Evolutionary conservation across 2,113 vertebrate genomes (phyloP).

Genomic region (Condylura cristata): DNA sequence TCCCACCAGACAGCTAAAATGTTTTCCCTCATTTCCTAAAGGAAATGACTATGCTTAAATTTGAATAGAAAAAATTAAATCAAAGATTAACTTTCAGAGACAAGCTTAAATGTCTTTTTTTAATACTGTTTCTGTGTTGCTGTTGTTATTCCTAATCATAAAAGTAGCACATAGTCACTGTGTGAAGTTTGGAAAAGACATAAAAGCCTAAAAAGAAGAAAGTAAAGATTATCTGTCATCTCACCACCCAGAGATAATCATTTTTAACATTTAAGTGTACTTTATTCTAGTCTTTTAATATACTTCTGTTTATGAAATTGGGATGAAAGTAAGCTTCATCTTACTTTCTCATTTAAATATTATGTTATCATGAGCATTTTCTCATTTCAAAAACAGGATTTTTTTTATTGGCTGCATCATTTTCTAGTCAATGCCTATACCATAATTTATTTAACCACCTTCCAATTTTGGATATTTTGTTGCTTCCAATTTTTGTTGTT

Average conservation of each 20-base stretch:
- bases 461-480: slow-evolving; percentile 19
- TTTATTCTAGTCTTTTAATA: slow-evolving; percentile 56
- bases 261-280: slow-evolving; percentile 43
- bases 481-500: slow-evolving; percentile 38
- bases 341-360: slow-evolving; percentile 60
- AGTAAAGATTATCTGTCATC: slow-evolving; percentile 54
- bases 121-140: slow-evolving; percentile 50
- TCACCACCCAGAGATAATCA: slow-evolving; percentile 18
- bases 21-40: slow-evolving; percentile 58
- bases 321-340: not conserved
- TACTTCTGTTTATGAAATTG: slow-evolving; percentile 43
- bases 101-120: slow-evolving; percentile 62
- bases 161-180: slow-evolving; percentile 56
- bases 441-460: slow-evolving; percentile 40
- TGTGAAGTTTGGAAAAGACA: slow-evolving; percentile 59
- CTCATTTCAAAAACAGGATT: slow-evolving; percentile 46
- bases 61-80: slow-evolving; percentile 71
- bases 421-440: slow-evolving; percentile 38
- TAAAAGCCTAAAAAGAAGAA: slow-evolving; percentile 56
- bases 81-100: slow-evolving; percentile 71
- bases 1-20: slow-evolving; percentile 61
- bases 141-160: slow-evolving; percentile 63
- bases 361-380: slow-evolving; percentile 41
- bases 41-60: slow-evolving; percentile 68
- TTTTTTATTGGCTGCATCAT: slow-evolving; percentile 27